Base-by-base conservation (phyloP, 2,113 vertebrate genomes). In the Phoenicopterus ruber region DNA sequence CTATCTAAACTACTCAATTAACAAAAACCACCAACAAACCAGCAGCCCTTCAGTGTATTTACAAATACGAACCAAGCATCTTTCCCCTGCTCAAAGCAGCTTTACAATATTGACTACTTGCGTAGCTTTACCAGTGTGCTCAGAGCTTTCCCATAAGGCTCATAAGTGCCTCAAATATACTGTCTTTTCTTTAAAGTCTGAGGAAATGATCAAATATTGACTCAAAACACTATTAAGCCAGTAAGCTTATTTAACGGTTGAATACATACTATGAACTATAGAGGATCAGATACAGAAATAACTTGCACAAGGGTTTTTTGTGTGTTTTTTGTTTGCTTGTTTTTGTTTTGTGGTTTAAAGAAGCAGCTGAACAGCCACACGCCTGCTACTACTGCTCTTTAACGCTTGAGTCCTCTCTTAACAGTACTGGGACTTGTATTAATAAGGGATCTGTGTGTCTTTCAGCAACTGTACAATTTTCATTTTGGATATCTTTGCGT, bases 171-270 rank as follows among this genome's bases (percentile, higher is more conserved):
- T 52, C 52, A n/a, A 32, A 66, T 12, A 44, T 1, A 47, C 31
- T 24, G 13, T 5, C 9, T 83, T 59, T 24, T 31, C 70, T 72
- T 61, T 25, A 20, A 84, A 86, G 46, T 67, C 57, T 19, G 26
- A 87, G 67, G 38, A 96, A 81, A 84, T 4, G 1, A 85, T 52
- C 32, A 84, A 89, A 95, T 50, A 76, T 63, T 94, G 80, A 89
- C 50, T 86, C 13, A 73, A 78, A 94, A n/a, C 42, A 38, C 71
- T n/a, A 12, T 13, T n/a, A 78, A 66, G 55, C 13, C 58, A 58
- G 34, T 20, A 62, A 42, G 36, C 54, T 73, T 29, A 22, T 50
- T 52, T 67, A 93, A 80, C 3, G 24, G 54, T 6, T 76, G 66
- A 90, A 52, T 12, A 36, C 29, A 4, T 20, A 26, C 29, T 38